Base-by-base conservation (phyloP, 2,888 invertebrate genomes). In the Ophioninae sp. region DNA sequence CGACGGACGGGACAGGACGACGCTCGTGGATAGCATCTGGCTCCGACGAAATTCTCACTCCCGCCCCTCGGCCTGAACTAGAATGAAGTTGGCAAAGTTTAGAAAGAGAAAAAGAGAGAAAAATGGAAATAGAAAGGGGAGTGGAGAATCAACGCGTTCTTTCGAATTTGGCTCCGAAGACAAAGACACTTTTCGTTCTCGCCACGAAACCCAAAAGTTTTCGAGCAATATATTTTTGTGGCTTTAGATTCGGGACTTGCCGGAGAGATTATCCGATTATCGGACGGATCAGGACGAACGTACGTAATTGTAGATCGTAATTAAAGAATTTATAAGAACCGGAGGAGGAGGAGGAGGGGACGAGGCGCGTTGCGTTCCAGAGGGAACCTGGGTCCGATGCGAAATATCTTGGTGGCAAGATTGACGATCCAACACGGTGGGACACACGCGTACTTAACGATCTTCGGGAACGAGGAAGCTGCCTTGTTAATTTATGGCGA, bases 381-480 rank as follows among this genome's bases (percentile, higher is more conserved):
- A 21, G 67, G 41, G 41, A 23, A 30, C 61, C 23, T 61, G 70
- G 62, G 23, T 57, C n/a, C 78, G 67, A 76, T 68, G 82, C 77
- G 59, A 78, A 82, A 72, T 44, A 79, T 64, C 84, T 79, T 57
- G 59, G 44, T 64, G 76, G 57, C 41, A 86, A 86, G 86, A 87
- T 86, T 86, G 64, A 87, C 85, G 86, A 85, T 69, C 75, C 81
- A 80, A 64, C 65, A 72, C 67, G 59, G 74, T 82, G 73, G 79
- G 73, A 79, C 72, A 79, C 79, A 79, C 73, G 50, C 61, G 70
- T 82, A 81, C 79, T 84, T 86, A 87, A 89, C 87, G 86, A 86
- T 85, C 89, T 87, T 86, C 87, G 86, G 88, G 90, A 91, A 91
- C 89, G 91, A 92, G 91, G 92, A 90, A 92, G 92, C 91, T 87